Evolutionary conservation across 1,140 invertebrate species (phyloP), one percentile per base, ranked within the genome.

Genomic region (Oscheius sp.): DNA sequence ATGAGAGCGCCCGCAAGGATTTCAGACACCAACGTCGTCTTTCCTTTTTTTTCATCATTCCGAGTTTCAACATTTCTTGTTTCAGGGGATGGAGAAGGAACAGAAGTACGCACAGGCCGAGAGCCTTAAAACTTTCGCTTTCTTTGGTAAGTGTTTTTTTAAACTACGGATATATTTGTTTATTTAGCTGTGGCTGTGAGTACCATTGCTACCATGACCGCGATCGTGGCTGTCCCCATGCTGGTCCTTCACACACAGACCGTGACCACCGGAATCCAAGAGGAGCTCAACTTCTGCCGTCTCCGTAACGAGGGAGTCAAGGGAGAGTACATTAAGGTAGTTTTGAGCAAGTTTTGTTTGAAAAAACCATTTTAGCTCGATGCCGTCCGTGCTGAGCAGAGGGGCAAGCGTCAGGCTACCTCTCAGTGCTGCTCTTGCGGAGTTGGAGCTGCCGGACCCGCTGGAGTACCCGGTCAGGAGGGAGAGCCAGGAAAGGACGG

Each of bases 171-270:
- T 34, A n/a, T 15, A 13, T 0, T 10, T 7, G 31, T 46, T 42
- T 62, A 3, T 62, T 45, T 26, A 71, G 69, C 79, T 52, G 75
- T 80, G 42, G 78, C 80, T 28, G 73, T 80, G 29, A 72, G 66
- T 15, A 80, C 79, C 38, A 80, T 80, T 15, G 79, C 79, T 64
- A 74, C 77, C 29, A 55, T 80, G 35, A 81, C 79, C 28, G 79
- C 79, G 18, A 78, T 80, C 63, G 65, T 80, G 32, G 79, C 77
- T 35, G 77, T 80, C 55, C 79, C 79, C 23, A 79, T 80, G 79
- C 79, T 80, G 65, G 81, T 79, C 68, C 68, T 78, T 35, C 62
- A 71, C 31, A 67, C 71, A 58, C 73, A 75, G 52, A 63, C 46
- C 55, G 73, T 75, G 35, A 52, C 55, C 36, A 52, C 67, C 46